A percentile compares a stretch with the other conserved stretches of the same genome.
phyloP scores from a whole-genome alignment of 2,888 invertebrate species.

The Drosophila putrida region DNA sequence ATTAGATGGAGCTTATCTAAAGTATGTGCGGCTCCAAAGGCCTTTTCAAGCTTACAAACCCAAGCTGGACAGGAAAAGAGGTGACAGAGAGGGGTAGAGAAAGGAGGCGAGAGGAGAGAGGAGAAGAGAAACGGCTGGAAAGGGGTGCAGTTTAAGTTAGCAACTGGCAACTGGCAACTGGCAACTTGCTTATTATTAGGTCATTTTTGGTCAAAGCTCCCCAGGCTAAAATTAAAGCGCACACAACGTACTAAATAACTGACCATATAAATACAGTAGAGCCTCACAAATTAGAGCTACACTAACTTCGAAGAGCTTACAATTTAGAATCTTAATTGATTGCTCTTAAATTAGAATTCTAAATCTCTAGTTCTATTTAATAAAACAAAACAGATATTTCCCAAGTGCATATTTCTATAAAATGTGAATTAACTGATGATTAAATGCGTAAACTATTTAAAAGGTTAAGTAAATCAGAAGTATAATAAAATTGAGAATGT shows the following conservation, averaged over 20 bases:
- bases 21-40: constrained; percentile 43
- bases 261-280: constrained; percentile 6
- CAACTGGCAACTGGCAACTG: too few species aligned
- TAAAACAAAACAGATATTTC: too few species aligned
- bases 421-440: too few species aligned
- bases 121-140: neutral
- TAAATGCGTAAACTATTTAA: too few species aligned
- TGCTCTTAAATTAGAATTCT: too few species aligned
- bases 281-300: neutral
- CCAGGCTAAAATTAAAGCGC: constrained; percentile 55
- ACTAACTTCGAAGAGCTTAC: too few species aligned
- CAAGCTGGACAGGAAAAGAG: neutral
- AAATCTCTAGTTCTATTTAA: too few species aligned
- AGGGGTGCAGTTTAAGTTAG: neutral
- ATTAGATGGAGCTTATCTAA: constrained; percentile 66
- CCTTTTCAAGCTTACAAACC: constrained; percentile 6
- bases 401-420: too few species aligned
- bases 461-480: too few species aligned
- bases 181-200: constrained; percentile 54
- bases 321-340: too few species aligned
- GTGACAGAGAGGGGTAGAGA: neutral
- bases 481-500: too few species aligned
- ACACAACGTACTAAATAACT: constrained; percentile 31
- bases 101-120: neutral
- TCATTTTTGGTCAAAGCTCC: constrained; percentile 53